phyloP scores from a whole-genome alignment of 2,797 vertebrate species.

The Zalophus californianus region DNA sequence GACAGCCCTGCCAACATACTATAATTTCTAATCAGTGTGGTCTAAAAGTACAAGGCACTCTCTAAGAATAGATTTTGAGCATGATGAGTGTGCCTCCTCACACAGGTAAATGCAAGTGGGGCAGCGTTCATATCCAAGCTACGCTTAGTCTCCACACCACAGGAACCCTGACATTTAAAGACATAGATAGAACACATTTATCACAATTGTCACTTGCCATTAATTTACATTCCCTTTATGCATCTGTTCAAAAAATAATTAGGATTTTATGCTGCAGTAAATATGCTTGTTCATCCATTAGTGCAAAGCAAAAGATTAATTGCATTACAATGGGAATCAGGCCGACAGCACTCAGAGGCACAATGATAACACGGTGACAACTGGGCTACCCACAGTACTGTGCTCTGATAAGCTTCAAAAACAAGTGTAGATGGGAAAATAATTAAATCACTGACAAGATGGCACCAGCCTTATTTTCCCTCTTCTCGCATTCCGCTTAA shows the following conservation, averaged over 20 bases:
- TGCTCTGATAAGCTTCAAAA: conserved; percentile 86
- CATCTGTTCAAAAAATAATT: conserved; percentile 90
- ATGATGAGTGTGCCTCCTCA: background rate
- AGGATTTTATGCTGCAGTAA: conserved; percentile 90
- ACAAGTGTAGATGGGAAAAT: conserved; percentile 85
- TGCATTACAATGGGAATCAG: conserved; percentile 88
- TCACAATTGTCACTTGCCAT: conserved; percentile 88
- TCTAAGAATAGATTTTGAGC: background rate
- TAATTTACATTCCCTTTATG: conserved; percentile 88
- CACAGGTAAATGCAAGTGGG: background rate
- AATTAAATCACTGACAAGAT: conserved; percentile 84
- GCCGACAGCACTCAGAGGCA: conserved; percentile 72
- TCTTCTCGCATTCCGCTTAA: background rate
- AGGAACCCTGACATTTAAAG: conserved; percentile 84
- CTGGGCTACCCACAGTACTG: conserved; percentile 85
- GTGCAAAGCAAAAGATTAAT: conserved; percentile 90
- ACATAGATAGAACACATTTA: conserved; percentile 86
- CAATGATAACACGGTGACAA: conserved; percentile 82
- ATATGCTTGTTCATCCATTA: conserved; percentile 90
- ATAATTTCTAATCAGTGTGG: background rate
- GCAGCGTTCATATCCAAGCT: background rate
- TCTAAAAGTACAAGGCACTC: background rate
- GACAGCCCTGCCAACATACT: background rate
- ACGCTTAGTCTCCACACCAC: conserved; percentile 67
- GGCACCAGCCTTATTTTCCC: conserved; percentile 55